phyloP scores from a whole-genome alignment of 2,888 invertebrate species.

The Mycalesis mineus region DNA sequence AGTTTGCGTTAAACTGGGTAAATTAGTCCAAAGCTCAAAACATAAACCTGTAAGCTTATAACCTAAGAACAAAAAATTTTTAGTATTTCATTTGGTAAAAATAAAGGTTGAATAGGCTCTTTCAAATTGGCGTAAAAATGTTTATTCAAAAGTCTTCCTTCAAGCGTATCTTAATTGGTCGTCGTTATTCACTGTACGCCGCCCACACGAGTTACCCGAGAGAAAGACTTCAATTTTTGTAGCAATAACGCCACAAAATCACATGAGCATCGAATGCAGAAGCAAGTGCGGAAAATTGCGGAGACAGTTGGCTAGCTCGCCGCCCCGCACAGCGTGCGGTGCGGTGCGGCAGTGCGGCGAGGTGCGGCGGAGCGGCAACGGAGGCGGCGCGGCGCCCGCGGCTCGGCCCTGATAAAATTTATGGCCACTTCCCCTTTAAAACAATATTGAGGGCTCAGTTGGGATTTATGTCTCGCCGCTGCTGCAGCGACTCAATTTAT shows the following conservation, averaged over 20 bases:
- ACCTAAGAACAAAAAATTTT: too few species aligned
- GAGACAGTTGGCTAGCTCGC: slow-evolving; percentile 43
- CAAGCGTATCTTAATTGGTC: neutral
- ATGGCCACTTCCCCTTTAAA: slow-evolving; percentile 80
- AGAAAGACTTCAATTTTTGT: slow-evolving; percentile 46
- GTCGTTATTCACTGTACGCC: neutral
- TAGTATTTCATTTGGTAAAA: too few species aligned
- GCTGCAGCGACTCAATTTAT: slow-evolving; percentile 79
- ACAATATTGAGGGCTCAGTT: slow-evolving; percentile 80
- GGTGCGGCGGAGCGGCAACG: slow-evolving; percentile 35
- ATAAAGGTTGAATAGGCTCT: too few species aligned
- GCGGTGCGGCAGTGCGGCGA: slow-evolving; percentile 32
- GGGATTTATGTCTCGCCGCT: slow-evolving; percentile 79
- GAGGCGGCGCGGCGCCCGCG: slow-evolving; percentile 41
- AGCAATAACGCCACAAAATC: slow-evolving; percentile 57
- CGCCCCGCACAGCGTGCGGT: slow-evolving; percentile 14
- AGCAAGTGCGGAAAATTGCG: slow-evolving; percentile 70
- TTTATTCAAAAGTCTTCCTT: too few species aligned
- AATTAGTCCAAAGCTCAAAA: too few species aligned
- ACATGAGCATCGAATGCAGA: slow-evolving; percentile 61
- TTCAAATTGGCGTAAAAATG: too few species aligned
- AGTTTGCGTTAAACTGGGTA: too few species aligned
- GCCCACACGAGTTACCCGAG: neutral
- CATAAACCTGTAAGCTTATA: too few species aligned
- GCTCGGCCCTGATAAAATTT: slow-evolving; percentile 77